A percentile compares a stretch with the other conserved stretches of the same genome.
Evolutionary conservation across 2,797 vertebrate genomes (phyloP).

Genomic region (Tenualosa thibaudeaui): DNA sequence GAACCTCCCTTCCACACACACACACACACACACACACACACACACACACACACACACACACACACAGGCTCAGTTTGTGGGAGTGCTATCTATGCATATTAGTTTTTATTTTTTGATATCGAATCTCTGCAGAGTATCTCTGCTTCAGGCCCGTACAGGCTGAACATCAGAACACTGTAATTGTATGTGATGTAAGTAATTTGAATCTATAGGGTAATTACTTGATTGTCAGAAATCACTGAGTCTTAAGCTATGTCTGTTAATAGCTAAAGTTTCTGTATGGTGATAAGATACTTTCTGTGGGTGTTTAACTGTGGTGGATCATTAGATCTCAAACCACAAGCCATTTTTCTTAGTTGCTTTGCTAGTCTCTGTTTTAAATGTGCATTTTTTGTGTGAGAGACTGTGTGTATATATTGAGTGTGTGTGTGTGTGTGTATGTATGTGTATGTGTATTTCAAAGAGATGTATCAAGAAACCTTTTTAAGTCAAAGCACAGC

Average conservation of each 20-base stretch:
- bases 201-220: background rate
- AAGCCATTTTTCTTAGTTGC: conserved; percentile 31
- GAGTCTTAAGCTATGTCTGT: conserved; percentile 32
- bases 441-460: background rate
- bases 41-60: background rate
- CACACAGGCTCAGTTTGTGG: background rate
- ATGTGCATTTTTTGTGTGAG: background rate
- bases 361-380: conserved; percentile 7
- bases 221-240: conserved; percentile 15
- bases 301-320: background rate
- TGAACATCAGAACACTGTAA: background rate
- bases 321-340: conserved; percentile 5
- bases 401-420: background rate
- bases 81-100: conserved; percentile 22
- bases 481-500: background rate
- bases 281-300: background rate
- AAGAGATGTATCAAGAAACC: background rate
- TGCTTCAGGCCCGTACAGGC: background rate
- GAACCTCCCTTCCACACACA: background rate
- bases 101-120: conserved; percentile 18
- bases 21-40: background rate
- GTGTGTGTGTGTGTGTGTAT: background rate
- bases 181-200: conserved; percentile 23
- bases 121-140: conserved; percentile 18
- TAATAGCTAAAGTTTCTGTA: background rate